These are phyloP conservation scores for Hexactinellida sp. DNA, from an alignment of 37 sponge, comb jelly and placozoan species.

Conservation along the genomic window DNA sequence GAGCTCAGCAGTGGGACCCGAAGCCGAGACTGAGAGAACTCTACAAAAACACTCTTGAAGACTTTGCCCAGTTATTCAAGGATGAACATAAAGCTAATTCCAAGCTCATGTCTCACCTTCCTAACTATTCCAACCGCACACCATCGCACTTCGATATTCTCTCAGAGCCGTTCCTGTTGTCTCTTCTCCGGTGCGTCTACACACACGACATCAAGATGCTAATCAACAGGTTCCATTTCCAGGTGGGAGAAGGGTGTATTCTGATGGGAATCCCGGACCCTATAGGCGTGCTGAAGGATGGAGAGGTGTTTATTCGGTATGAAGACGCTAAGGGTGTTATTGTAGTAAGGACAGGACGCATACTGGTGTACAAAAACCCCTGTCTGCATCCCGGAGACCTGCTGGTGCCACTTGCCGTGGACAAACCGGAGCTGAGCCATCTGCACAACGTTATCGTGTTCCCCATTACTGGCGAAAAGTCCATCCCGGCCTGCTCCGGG, in stretches of 20 bases:
- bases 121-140: not conserved
- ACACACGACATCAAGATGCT: not conserved
- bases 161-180: not conserved
- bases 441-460: conserved; percentile 11
- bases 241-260: not conserved
- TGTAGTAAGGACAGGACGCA: not conserved
- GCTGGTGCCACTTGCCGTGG: not conserved
- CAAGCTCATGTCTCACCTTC: not conserved
- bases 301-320: not conserved
- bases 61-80: not conserved
- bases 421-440: not conserved
- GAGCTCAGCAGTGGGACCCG: not conserved
- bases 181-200: not conserved
- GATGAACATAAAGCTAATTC: not conserved
- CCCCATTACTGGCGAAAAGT: not conserved
- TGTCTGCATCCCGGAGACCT: conserved; percentile 6
- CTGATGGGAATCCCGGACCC: not conserved
- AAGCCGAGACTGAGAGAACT: not conserved
- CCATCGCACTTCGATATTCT: not conserved
- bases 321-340: not conserved
- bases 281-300: not conserved
- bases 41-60: not conserved
- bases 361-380: not conserved
- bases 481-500: not conserved
- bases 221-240: not conserved